A percentile compares a stretch with the other conserved stretches of the same genome.
phyloP scores from a whole-genome alignment of 2,888 invertebrate species.

The Limnephilus marmoratus region DNA sequence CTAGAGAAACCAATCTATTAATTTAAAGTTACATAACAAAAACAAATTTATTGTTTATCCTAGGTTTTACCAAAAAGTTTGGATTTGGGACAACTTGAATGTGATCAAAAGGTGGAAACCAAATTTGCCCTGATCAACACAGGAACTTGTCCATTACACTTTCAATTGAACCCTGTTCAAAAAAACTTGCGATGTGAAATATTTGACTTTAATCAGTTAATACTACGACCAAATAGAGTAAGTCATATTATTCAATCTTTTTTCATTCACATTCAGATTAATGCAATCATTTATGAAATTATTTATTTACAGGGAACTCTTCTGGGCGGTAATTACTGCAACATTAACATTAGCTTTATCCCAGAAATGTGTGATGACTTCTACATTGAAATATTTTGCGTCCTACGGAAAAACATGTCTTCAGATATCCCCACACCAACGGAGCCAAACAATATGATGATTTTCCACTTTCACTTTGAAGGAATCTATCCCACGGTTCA shows the following conservation, averaged over 20 bases:
- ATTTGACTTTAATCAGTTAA: conserved; percentile 68
- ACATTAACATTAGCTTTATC: conserved; percentile 29
- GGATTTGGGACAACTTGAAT: conserved; percentile 73
- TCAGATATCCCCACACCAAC: neutral
- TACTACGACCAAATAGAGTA: conserved; percentile 35
- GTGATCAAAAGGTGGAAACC: conserved; percentile 70
- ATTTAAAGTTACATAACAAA: neutral
- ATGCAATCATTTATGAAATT: neutral
- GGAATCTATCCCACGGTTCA: conserved; percentile 41
- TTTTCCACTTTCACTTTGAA: conserved; percentile 48
- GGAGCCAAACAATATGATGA: conserved; percentile 18
- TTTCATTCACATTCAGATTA: neutral
- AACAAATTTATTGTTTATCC: neutral
- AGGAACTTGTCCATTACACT: conserved; percentile 73
- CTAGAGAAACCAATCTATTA: neutral
- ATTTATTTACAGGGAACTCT: conserved; percentile 34
- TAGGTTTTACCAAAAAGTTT: conserved; percentile 72
- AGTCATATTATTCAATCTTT: neutral
- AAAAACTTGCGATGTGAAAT: conserved; percentile 73
- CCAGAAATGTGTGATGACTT: conserved; percentile 23
- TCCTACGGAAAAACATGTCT: conserved; percentile 20
- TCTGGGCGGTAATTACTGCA: conserved; percentile 12
- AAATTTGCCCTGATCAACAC: conserved; percentile 72
- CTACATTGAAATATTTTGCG: conserved; percentile 38
- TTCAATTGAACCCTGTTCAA: conserved; percentile 71